Base-by-base conservation (phyloP, 1,140 invertebrate genomes). In the Bombus terrestris region DNA sequence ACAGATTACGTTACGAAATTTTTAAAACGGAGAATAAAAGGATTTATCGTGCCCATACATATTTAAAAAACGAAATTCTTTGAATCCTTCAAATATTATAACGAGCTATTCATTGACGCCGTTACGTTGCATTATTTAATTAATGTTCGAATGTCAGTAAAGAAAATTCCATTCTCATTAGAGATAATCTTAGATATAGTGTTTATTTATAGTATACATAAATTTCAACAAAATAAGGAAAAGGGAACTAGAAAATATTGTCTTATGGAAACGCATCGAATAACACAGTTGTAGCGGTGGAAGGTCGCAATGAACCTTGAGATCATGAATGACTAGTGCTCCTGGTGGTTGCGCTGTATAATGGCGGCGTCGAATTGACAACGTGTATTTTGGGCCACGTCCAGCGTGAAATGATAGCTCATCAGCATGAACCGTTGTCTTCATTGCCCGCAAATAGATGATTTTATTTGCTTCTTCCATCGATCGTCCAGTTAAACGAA, bases 391-490 rank as follows among this genome's bases (percentile, higher is more conserved):
- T 82, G 69, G 81, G 25, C 64, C 39, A 22, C 71, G 71, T 75
- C 57, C 81, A 82, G 57, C 81, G 57, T 75, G 81, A 75, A 82
- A 82, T 75, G 71, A 64, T 64, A 62, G 66, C 64, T 81, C 72
- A 81, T 13, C 43, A 1, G 76, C 8, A 13, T 13, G 35, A 35
- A 59, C 37, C 28, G 9, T n/a, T 66, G 66, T 39, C 79, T 59
- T 57, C 66, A 15, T 80, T 71, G 13, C 1, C 28, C 15, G 43
- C 28, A 12, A 68, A 66, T 9, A 25, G 35, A 18, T 47, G 28
- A 47, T 62, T 72, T 43, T 32, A 28, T 35, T 39, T 12, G 28
- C n/a, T 73, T 64, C 53, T 81, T 81, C 43, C 80, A 32, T 43
- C 39, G 47, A 8, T 28, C 59, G 32, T 47, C 47, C 18, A 53